Percentiles rank a stretch among this genome's conserved stretches.
Evolutionary conservation across 2,888 invertebrate species (phyloP).

Genomic region (Stomorhina lunata): DNA sequence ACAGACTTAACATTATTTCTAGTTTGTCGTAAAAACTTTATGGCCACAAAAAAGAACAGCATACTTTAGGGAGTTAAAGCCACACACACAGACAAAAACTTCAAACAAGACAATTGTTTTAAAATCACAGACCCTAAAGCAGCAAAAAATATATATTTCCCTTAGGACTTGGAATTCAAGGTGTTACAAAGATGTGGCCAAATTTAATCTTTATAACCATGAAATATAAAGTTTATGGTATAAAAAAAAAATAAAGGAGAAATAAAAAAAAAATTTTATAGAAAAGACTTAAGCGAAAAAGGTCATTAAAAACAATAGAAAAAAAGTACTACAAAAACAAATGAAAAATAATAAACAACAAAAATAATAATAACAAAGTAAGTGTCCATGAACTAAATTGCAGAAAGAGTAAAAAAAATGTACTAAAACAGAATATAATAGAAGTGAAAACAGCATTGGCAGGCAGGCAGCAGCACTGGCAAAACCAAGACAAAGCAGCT

Average conservation of each 20-base stretch:
- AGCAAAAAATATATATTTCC: background rate
- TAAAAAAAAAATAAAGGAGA: background rate
- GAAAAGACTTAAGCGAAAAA: conserved; percentile 22
- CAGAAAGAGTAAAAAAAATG: conserved; percentile 36
- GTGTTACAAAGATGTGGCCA: conserved; percentile 5
- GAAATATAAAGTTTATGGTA: conserved; percentile 10
- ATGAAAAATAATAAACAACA: conserved; percentile 49
- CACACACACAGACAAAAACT: background rate
- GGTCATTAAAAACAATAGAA: conserved; percentile 61
- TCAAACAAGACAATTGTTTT: background rate
- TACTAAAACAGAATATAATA: conserved; percentile 10
- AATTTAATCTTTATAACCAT: conserved; percentile 18
- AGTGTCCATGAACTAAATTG: conserved; percentile 68
- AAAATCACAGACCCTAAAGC: background rate
- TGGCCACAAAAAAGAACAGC: background rate
- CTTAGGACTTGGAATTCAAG: background rate
- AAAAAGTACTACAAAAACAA: no score
- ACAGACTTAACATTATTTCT: background rate
- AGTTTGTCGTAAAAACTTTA: background rate
- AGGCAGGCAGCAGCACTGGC: background rate
- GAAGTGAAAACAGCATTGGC: conserved; percentile 19
- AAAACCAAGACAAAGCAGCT: conserved; percentile 2
- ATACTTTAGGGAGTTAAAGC: conserved; percentile 10
- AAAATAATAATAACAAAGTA: conserved; percentile 41
- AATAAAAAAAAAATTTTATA: conserved; percentile 7